Base-by-base conservation (phyloP, 2,797 vertebrate genomes). In the Buceros bicornis region DNA sequence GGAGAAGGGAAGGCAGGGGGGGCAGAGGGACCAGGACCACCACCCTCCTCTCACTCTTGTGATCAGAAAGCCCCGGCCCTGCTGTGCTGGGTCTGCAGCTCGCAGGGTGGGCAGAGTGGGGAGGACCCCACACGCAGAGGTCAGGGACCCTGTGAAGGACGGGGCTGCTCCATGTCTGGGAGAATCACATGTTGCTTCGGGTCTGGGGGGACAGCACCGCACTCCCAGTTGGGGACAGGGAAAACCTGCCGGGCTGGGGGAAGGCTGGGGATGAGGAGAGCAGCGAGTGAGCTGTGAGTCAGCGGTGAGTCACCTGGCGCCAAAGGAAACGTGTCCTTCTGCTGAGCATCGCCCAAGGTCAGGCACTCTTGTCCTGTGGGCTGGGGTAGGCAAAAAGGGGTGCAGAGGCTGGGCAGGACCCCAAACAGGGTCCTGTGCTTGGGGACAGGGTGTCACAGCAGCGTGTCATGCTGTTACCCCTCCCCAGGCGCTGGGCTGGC, bases 151-250 rank as follows among this genome's bases (percentile, higher is more conserved):
- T 56, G 4, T 1, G 0, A 48, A 42, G 25, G 74, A 77, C 1
- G 5, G 21, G 11, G 60, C 54, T 43, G 43, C 64, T 35, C 28
- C 16, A 1, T 5, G 3, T 4, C 42, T 62, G 1, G 0, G 29
- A 57, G 82, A 65, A 7, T 14, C 8, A 0, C 33, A 0, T 0
- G 33, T 40, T 40, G n/a, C 53, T 2, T 2, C 1, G 11, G 31
- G 7, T 19, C 14, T 2, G 25, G 69, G 29, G 11, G 0, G 0
- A 71, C 43, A n/a, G 65, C 42, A 4, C 11, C 1, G 1, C 0
- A 1, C 8, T 56, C 21, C 24, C 2, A 0, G 7, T 26, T 9
- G 3, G 20, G 53, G n/a, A 40, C 5, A 13, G 72, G 61, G 40
- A 16, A 18, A 33, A 1, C 8, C 6, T 0, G 3, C 4, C 2